These are phyloP conservation scores for Triplophysa siluroides DNA, from an alignment of 2,113 vertebrate genomes.

Conservation along the genomic window DNA sequence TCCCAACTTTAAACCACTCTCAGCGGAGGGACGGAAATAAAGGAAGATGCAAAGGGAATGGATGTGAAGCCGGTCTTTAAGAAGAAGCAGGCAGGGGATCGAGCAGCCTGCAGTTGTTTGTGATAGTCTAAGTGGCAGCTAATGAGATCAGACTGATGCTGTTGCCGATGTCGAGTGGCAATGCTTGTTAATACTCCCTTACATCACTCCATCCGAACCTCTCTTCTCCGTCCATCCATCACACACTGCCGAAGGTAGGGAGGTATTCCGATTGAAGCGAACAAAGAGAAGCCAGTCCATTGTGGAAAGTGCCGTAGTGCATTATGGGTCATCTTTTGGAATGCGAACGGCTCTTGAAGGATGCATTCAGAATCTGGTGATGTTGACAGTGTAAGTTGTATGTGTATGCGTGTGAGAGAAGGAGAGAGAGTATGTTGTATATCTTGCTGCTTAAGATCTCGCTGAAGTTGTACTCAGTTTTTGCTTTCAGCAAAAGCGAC, in stretches of 20 bases:
- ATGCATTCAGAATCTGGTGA: conserved; percentile 12
- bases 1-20: background rate
- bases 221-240: conserved; percentile 26
- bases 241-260: background rate
- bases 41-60: conserved; percentile 23
- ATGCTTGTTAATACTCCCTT: conserved; percentile 40
- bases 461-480: background rate
- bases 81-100: conserved; percentile 20
- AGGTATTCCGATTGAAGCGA: background rate
- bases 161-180: conserved; percentile 43
- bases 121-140: conserved; percentile 51
- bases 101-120: conserved; percentile 37
- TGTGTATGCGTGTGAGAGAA: conserved; percentile 3
- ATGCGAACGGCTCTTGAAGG: background rate
- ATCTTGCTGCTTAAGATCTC: background rate
- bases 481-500: no score
- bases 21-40: conserved; percentile 28
- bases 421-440: background rate
- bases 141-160: conserved; percentile 49
- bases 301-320: conserved; percentile 2
- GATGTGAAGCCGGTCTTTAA: conserved; percentile 19
- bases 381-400: background rate
- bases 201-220: conserved; percentile 21
- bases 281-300: background rate
- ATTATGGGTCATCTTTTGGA: conserved; percentile 26